Evolutionary conservation across 2,797 vertebrate species (phyloP).

Genomic region (Manis crassicaudata): DNA sequence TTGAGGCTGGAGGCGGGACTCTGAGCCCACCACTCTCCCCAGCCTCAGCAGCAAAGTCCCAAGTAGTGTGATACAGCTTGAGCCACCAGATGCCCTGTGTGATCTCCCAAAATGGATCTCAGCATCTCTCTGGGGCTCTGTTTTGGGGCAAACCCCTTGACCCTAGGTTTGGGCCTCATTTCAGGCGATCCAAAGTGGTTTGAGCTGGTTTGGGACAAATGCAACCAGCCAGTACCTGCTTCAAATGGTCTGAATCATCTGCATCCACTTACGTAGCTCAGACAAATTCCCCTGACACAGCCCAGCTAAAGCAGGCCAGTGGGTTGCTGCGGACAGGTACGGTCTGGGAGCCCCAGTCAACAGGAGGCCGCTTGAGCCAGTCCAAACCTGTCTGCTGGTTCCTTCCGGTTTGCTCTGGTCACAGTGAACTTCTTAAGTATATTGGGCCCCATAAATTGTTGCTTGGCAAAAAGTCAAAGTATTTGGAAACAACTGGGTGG

Average conservation of each 20-base stretch:
- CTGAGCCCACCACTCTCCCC: background rate
- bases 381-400: background rate
- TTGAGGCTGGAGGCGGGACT: background rate
- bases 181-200: background rate
- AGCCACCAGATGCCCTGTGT: background rate
- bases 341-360: fast-evolving
- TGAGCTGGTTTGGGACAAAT: background rate
- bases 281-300: background rate
- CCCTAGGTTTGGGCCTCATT: background rate
- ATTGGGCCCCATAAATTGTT: background rate
- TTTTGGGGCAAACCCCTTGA: background rate
- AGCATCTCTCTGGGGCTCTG: background rate
- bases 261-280: background rate
- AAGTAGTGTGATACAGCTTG: background rate
- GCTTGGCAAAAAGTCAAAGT: background rate
- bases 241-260: background rate
- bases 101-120: background rate
- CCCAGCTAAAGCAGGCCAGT: background rate
- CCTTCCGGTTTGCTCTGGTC: background rate
- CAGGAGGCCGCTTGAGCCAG: background rate
- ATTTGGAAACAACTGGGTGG: background rate
- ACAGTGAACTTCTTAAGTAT: background rate
- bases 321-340: background rate
- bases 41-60: background rate
- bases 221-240: background rate